These are phyloP conservation scores for Calonectris borealis DNA, from an alignment of 2,113 vertebrate species.

Conservation along the genomic window DNA sequence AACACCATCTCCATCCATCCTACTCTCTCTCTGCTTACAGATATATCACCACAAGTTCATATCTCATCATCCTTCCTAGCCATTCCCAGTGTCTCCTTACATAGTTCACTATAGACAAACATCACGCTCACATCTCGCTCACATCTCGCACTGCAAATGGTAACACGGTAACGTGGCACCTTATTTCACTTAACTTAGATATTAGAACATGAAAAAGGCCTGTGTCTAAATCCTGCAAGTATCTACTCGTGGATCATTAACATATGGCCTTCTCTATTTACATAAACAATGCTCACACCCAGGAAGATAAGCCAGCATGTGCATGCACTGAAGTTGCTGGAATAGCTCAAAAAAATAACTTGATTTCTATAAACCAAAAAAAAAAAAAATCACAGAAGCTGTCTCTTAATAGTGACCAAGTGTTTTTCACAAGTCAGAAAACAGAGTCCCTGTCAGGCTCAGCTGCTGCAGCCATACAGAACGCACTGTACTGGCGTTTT, in stretches of 20 bases:
- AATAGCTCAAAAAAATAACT: not conserved
- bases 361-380: not conserved
- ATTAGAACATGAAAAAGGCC: not conserved
- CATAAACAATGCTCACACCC: not conserved
- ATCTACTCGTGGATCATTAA: not conserved
- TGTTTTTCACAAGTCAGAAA: not conserved
- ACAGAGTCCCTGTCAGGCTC: not conserved
- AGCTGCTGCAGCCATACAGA: not conserved
- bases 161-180: not conserved
- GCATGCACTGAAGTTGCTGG: not conserved
- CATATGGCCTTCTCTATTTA: not conserved
- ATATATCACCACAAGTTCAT: not conserved
- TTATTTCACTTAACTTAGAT: not conserved
- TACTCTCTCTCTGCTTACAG: not conserved
- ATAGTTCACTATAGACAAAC: not conserved
- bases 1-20: not conserved
- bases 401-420: not conserved
- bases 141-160: not conserved
- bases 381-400: not conserved
- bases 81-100: not conserved
- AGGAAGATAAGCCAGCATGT: not conserved
- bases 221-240: not conserved
- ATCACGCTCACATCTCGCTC: accelerated
- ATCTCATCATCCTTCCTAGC: not conserved
- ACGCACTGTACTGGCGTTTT: accelerated